Base-by-base conservation (phyloP, 2,888 invertebrate genomes). In the Arrhopalites spinosus region DNA sequence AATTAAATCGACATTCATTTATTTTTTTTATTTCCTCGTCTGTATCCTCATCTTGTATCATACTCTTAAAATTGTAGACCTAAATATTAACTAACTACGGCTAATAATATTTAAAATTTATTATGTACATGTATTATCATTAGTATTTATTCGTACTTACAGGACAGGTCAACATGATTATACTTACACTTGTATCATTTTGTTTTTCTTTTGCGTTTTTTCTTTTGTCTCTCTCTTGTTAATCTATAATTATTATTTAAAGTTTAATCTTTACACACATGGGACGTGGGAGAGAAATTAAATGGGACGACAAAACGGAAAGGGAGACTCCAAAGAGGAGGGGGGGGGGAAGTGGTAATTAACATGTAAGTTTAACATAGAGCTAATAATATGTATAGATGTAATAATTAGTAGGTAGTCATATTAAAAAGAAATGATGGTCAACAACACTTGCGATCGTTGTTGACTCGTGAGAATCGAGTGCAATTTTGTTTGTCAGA, bases 401-500 rank as follows among this genome's bases (percentile, higher is more conserved):
- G 36, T 36, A 36, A 36, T 59, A 59, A 59, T 59, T 59, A 43
- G 23, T 36, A 36, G n/a, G 47, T 47, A 50, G 25, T 50, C 11
- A 50, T 53, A 25, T 17, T 59, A 2, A 59, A 20, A 59, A 23
- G 45, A 30, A 66, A 36, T 66, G 36, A 20, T 72, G 63, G 72
- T 72, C 72, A 72, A 72, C 72, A 72, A 29, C 70, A 70, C 36
- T 70, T 70, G 50, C 75, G 75, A 45, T 75, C 75, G 56, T 75
- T 75, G 69, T 75, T 75, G 47, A 70, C 64, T 27, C 75, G 75
- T 36, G 75, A 75, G 64, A 50, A 61, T 63, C 75, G 75, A 50
- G 69, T 75, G 75, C 70, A 75, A 61, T 23, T 70, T 64, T 75
- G 75, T 45, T 75, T 75, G 64, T 75, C 75, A 50, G 70, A 75